These are phyloP conservation scores for Cololabis saira DNA, from an alignment of 2,113 vertebrate genomes.

Conservation along the genomic window DNA sequence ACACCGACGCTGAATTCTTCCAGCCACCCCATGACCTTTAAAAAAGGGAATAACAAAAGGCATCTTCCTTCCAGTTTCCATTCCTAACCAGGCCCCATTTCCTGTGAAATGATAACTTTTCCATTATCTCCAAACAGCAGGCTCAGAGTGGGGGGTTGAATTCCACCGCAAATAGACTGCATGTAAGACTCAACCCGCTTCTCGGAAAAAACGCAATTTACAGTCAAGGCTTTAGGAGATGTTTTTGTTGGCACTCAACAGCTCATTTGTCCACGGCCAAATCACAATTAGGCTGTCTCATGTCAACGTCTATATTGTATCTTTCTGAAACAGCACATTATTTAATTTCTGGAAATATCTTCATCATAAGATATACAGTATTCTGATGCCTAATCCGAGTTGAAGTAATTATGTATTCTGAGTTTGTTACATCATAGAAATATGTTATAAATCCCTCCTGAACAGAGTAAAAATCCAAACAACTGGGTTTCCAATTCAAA, in stretches of 20 bases:
- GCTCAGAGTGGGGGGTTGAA: conserved; percentile 33
- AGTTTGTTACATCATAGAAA: too few relatives aligned
- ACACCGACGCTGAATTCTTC: conserved; percentile 2
- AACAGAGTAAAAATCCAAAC: too few relatives aligned
- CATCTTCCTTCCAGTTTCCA: conserved; percentile 38
- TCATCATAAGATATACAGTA: too few relatives aligned
- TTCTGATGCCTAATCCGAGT: too few relatives aligned
- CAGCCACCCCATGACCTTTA: conserved; percentile 6
- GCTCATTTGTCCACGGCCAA: neutral
- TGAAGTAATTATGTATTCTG: too few relatives aligned
- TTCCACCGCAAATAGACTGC: neutral
- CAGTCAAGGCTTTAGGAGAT: neutral
- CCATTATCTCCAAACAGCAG: conserved; percentile 39
- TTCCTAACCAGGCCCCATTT: conserved; percentile 35
- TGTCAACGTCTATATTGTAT: too few relatives aligned
- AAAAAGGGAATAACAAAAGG: conserved; percentile 16
- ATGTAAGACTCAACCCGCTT: conserved; percentile 25
- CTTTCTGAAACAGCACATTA: neutral
- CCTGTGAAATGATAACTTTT: conserved; percentile 62
- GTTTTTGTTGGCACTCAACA: neutral
- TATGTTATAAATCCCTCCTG: too few relatives aligned
- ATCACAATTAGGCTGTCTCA: neutral
- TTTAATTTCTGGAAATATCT: neutral
- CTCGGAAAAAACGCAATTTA: conserved; percentile 30
- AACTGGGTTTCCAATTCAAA: too few relatives aligned